A percentile compares a stretch with the other conserved stretches of the same genome.
These are phyloP conservation scores for Lacerta viridis DNA, from an alignment of 2,797 vertebrate genomes.

Conservation along the genomic window DNA sequence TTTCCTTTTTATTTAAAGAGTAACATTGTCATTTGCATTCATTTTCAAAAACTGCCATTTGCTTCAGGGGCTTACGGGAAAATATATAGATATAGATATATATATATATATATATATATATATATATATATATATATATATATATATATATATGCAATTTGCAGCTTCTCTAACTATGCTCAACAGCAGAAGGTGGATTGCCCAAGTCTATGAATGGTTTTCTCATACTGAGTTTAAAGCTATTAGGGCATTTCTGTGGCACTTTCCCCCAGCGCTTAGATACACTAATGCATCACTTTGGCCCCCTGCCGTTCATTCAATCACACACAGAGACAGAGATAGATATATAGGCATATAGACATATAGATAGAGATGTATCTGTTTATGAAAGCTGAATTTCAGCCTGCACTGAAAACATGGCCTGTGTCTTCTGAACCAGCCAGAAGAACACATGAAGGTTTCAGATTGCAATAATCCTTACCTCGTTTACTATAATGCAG, in stretches of 20 bases:
- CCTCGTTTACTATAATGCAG: no score
- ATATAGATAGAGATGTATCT: no score
- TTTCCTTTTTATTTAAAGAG: constrained; percentile 49
- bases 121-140: no score
- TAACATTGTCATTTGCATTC: constrained; percentile 51
- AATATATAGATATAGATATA: neutral
- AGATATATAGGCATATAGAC: neutral
- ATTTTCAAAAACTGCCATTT: constrained; percentile 65
- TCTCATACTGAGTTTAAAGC: constrained; percentile 11
- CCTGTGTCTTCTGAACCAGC: neutral
- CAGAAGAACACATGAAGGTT: neutral
- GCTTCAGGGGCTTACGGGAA: constrained; percentile 50
- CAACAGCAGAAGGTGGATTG: constrained; percentile 34
- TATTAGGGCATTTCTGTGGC: neutral
- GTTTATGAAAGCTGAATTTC: neutral
- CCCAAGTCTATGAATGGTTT: constrained; percentile 8
- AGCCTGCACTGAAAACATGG: neutral
- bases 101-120: no score
- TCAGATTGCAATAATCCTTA: neutral
- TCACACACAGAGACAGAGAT: neutral
- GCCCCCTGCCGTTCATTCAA: no score
- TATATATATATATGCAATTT: constrained; percentile 36
- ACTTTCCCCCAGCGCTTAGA: neutral
- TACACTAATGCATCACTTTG: neutral
- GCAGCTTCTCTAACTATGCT: constrained; percentile 44